A percentile compares a stretch with the other conserved stretches of the same genome.
phyloP scores from a whole-genome alignment of 2,888 invertebrate species.

The Blastobasis adustella region DNA sequence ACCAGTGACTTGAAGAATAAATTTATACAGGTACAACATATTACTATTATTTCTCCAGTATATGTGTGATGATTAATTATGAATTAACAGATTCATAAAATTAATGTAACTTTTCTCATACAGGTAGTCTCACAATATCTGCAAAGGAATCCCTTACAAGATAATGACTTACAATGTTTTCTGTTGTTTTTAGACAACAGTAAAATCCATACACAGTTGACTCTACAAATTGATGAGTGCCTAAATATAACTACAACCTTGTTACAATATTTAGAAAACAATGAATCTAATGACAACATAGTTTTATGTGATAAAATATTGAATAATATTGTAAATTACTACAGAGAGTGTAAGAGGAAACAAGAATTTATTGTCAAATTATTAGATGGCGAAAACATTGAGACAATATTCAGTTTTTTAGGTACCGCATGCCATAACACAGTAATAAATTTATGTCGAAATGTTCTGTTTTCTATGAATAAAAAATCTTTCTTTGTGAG shows the following conservation, averaged over 20 bases:
- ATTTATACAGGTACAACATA: slow-evolving; percentile 45
- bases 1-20: slow-evolving; percentile 50
- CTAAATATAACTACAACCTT: slow-evolving; percentile 40
- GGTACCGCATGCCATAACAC: slow-evolving; percentile 34
- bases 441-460: slow-evolving; percentile 42
- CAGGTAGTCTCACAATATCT: slow-evolving; percentile 56
- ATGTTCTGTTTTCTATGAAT: slow-evolving; percentile 47
- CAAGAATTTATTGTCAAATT: slow-evolving; percentile 52
- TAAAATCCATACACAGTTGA: slow-evolving; percentile 43
- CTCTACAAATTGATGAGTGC: slow-evolving; percentile 41
- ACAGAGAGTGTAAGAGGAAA: slow-evolving; percentile 57
- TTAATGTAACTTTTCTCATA: slow-evolving; percentile 15
- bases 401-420: slow-evolving; percentile 49
- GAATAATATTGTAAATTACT: slow-evolving; percentile 40
- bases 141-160: slow-evolving; percentile 36
- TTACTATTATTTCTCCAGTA: background rate
- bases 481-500: slow-evolving; percentile 50
- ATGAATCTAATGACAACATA: slow-evolving; percentile 17
- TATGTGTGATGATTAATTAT: background rate
- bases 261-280: slow-evolving; percentile 36
- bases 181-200: slow-evolving; percentile 47
- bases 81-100: background rate
- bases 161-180: slow-evolving; percentile 35
- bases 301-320: slow-evolving; percentile 33
- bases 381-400: slow-evolving; percentile 45